Evolutionary conservation across 2,888 invertebrate genomes (phyloP).

Genomic region (Eurytoma adleriae): DNA sequence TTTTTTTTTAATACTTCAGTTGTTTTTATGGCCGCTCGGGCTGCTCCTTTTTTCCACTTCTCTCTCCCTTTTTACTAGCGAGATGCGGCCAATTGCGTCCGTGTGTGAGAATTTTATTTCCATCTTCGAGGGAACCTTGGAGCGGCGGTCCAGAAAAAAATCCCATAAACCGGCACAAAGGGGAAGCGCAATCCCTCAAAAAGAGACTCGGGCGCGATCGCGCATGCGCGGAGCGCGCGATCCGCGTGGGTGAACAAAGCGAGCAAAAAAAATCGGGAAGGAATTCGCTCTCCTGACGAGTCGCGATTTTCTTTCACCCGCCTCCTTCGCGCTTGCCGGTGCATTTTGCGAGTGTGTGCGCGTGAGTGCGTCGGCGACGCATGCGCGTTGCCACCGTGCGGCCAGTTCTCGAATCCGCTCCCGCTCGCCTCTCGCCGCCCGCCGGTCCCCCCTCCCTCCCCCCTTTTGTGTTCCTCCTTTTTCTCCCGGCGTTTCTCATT

Average conservation of each 20-base stretch:
- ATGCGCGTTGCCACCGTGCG: slow-evolving; percentile 28
- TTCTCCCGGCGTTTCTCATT: slow-evolving; percentile 54
- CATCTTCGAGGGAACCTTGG: slow-evolving; percentile 50
- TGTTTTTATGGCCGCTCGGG: slow-evolving; percentile 71
- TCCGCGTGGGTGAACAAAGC: neutral
- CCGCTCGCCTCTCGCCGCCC: slow-evolving; percentile 21
- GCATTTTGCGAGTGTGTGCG: neutral
- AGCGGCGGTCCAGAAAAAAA: slow-evolving; percentile 69
- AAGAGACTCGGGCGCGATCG: slow-evolving; percentile 68
- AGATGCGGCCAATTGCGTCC: slow-evolving; percentile 43
- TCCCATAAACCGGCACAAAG: slow-evolving; percentile 73
- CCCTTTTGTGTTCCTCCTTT: slow-evolving; percentile 44
- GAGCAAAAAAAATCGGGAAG: slow-evolving; percentile 59
- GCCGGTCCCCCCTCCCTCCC: slow-evolving; percentile 10
- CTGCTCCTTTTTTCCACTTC: slow-evolving; percentile 55
- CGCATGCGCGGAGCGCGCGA: neutral
- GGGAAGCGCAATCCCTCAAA: slow-evolving; percentile 54
- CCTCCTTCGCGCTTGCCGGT: neutral
- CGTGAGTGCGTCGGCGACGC: neutral
- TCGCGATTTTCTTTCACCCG: slow-evolving; percentile 69
- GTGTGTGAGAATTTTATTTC: slow-evolving; percentile 59
- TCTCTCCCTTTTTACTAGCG: slow-evolving; percentile 32
- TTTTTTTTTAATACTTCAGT: slow-evolving; percentile 74
- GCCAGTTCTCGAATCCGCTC: slow-evolving; percentile 41
- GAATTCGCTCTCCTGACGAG: slow-evolving; percentile 75